Percentiles rank a stretch among this genome's conserved stretches.
Evolutionary conservation across 2,113 vertebrate species (phyloP).

Genomic region (Elephantulus edwardii): DNA sequence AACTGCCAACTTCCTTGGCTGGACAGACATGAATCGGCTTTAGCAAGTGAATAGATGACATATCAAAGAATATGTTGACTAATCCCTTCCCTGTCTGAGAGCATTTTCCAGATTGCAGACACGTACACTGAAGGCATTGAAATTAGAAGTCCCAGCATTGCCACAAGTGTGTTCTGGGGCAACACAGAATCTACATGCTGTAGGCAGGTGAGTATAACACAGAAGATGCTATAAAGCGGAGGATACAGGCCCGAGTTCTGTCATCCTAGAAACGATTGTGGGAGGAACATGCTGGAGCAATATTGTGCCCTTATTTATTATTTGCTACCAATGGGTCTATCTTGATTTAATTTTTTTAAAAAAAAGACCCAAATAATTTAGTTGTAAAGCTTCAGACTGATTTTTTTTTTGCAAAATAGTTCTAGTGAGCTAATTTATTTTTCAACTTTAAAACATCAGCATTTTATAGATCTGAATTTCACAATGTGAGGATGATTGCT

Average conservation of each 20-base stretch:
- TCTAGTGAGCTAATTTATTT: conserved; percentile 86
- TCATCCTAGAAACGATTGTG: background rate
- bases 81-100: conserved; percentile 45
- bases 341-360: conserved; percentile 71
- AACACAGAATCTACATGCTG: conserved; percentile 1
- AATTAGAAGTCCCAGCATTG: conserved; percentile 29
- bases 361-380: conserved; percentile 80
- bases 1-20: conserved; percentile 53
- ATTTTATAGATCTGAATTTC: conserved; percentile 87
- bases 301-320: conserved; percentile 66
- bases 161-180: conserved; percentile 47
- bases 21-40: background rate
- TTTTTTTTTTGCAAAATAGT: conserved; percentile 76
- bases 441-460: conserved; percentile 88
- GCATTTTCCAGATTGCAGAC: conserved; percentile 29
- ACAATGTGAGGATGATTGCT: conserved; percentile 89
- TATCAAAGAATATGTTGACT: background rate
- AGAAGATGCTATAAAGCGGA: background rate
- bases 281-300: background rate
- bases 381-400: conserved; percentile 77
- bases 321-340: conserved; percentile 55
- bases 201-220: conserved; percentile 70
- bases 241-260: background rate
- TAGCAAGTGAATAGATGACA: conserved; percentile 57
- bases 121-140: conserved; percentile 9